phyloP scores from a whole-genome alignment of 2,113 vertebrate species.

The Trachemys scripta region DNA sequence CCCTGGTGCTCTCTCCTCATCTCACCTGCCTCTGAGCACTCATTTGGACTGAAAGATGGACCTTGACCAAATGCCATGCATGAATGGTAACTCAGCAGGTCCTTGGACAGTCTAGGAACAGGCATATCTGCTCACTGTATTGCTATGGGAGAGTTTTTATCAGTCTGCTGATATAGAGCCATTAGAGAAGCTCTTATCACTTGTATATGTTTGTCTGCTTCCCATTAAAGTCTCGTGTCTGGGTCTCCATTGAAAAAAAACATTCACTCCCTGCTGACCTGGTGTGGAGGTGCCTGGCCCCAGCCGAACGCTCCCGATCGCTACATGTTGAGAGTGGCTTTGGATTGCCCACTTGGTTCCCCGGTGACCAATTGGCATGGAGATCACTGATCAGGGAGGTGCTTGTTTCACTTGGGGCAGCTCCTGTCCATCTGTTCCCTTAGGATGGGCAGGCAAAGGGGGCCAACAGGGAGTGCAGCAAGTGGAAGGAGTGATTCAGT shows the following conservation, averaged over 20 bases:
- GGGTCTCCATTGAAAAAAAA: too few species aligned
- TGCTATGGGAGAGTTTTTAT: too few species aligned
- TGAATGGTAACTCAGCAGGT: neutral
- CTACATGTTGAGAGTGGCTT: too few species aligned
- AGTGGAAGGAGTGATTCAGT: too few species aligned
- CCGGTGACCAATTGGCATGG: too few species aligned
- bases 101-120: neutral
- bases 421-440: too few species aligned
- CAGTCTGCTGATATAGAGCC: neutral
- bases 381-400: too few species aligned
- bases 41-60: neutral
- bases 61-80: neutral
- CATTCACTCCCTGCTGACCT: neutral
- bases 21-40: neutral
- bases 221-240: neutral
- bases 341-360: too few species aligned
- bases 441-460: too few species aligned
- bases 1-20: neutral
- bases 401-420: too few species aligned
- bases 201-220: neutral
- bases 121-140: too few species aligned
- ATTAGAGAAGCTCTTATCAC: neutral
- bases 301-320: neutral
- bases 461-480: too few species aligned
- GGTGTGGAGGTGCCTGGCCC: neutral